These are phyloP conservation scores for Phocides pigmalion DNA, from an alignment of 1,140 invertebrate genomes.

Conservation along the genomic window DNA sequence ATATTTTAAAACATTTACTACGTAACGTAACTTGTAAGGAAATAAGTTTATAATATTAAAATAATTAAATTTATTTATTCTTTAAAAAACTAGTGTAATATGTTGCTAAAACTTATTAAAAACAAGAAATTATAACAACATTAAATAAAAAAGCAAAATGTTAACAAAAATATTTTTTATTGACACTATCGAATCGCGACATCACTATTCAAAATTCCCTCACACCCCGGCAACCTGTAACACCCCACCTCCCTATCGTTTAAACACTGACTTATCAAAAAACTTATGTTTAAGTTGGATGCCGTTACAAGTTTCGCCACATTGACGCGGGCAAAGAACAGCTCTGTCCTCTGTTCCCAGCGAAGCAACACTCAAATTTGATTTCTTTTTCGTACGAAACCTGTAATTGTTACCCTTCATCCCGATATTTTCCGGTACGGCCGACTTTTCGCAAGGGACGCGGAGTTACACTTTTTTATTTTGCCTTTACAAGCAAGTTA, in stretches of 20 bases:
- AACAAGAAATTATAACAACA: too few relatives aligned
- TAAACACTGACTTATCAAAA: constrained; percentile 82
- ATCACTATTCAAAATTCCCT: constrained; percentile 59
- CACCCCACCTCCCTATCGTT: constrained; percentile 70
- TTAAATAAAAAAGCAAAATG: background rate
- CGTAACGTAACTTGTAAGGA: too few relatives aligned
- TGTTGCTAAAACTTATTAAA: too few relatives aligned
- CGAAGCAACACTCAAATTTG: background rate
- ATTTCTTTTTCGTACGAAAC: constrained; percentile 1
- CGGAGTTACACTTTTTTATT: too few relatives aligned
- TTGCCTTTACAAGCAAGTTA: too few relatives aligned
- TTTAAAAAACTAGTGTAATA: too few relatives aligned
- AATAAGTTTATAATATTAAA: too few relatives aligned
- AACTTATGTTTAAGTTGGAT: constrained; percentile 81
- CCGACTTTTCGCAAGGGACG: background rate
- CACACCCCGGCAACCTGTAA: constrained; percentile 73
- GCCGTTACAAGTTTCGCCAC: constrained; percentile 67
- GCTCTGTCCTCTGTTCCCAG: constrained; percentile 4
- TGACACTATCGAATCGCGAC: constrained; percentile 13
- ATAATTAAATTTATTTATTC: too few relatives aligned
- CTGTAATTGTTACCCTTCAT: background rate
- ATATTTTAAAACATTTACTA: too few relatives aligned
- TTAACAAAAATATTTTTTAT: background rate
- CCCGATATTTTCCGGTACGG: background rate
- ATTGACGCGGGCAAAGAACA: constrained; percentile 39